These are phyloP conservation scores for Metallyticus violacea DNA, from an alignment of 2,888 invertebrate species.

Conservation along the genomic window DNA sequence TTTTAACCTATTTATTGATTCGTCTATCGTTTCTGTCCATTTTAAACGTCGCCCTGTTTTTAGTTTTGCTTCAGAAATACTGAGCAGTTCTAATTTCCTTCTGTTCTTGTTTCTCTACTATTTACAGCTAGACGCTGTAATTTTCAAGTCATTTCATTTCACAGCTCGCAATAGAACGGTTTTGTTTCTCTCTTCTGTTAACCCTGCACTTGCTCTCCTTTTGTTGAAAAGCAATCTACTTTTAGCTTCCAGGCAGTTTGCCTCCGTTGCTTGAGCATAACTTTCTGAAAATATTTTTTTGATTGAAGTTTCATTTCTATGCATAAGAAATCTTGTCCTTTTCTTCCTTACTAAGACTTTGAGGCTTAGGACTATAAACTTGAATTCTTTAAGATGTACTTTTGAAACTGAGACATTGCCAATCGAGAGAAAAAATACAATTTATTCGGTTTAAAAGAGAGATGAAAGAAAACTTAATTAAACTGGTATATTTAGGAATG, in stretches of 20 bases:
- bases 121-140: not conserved
- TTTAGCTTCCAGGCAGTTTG: not conserved
- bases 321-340: not conserved
- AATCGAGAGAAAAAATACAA: not conserved
- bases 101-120: not conserved
- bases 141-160: not conserved
- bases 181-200: not conserved
- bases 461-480: not conserved
- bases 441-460: too few relatives aligned
- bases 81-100: not conserved
- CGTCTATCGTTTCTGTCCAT: too few relatives aligned
- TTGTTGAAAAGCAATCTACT: not conserved
- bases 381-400: too few relatives aligned
- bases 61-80: not conserved
- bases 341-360: not conserved
- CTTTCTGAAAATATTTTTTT: not conserved
- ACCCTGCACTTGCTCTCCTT: not conserved
- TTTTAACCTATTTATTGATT: too few relatives aligned
- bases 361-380: not conserved
- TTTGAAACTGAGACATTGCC: too few relatives aligned
- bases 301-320: not conserved
- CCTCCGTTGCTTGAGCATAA: not conserved
- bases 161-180: not conserved
- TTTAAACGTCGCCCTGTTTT: too few relatives aligned
- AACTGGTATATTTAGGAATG: too few relatives aligned